A percentile compares a stretch with the other conserved stretches of the same genome.
Evolutionary conservation across 2,113 vertebrate species (phyloP).

Genomic region (Nycticebus coucang): DNA sequence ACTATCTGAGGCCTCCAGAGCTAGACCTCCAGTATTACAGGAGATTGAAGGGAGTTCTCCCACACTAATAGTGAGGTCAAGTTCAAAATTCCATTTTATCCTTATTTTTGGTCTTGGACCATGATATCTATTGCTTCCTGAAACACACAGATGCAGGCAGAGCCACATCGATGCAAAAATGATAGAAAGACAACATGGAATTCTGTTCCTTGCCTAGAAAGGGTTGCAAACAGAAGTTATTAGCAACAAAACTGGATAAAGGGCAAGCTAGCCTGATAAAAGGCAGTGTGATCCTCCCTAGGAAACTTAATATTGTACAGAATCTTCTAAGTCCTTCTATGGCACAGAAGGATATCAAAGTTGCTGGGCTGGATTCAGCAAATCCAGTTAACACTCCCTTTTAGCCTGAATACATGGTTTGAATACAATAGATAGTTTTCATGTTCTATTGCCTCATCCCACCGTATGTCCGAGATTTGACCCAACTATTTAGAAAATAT

Average conservation of each 20-base stretch:
- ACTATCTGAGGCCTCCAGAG: slow-evolving; percentile 78
- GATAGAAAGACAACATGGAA: slow-evolving; percentile 60
- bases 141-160: slow-evolving; percentile 65
- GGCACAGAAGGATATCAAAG: slow-evolving; percentile 56
- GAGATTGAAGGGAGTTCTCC: slow-evolving; percentile 74
- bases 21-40: slow-evolving; percentile 60
- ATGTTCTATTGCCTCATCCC: slow-evolving; percentile 35
- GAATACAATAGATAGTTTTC: slow-evolving; percentile 72
- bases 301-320: slow-evolving; percentile 47
- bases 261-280: slow-evolving; percentile 71
- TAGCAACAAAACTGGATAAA: slow-evolving; percentile 77
- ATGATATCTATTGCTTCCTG: slow-evolving; percentile 82
- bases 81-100: slow-evolving; percentile 79
- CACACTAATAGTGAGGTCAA: slow-evolving; percentile 76
- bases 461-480: slow-evolving; percentile 56
- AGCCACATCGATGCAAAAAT: slow-evolving; percentile 73
- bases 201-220: slow-evolving; percentile 75
- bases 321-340: slow-evolving; percentile 56
- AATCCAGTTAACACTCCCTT: slow-evolving; percentile 66
- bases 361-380: slow-evolving; percentile 66
- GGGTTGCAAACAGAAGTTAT: slow-evolving; percentile 78
- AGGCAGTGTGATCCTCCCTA: slow-evolving; percentile 33
- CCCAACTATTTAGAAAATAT: slow-evolving; percentile 37
- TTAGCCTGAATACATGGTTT: slow-evolving; percentile 71
- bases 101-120: slow-evolving; percentile 80